A percentile compares a stretch with the other conserved stretches of the same genome.
Conservation (phyloP, 2,888 invertebrate genomes). For the Nasonovia ribisnigri region DNA sequence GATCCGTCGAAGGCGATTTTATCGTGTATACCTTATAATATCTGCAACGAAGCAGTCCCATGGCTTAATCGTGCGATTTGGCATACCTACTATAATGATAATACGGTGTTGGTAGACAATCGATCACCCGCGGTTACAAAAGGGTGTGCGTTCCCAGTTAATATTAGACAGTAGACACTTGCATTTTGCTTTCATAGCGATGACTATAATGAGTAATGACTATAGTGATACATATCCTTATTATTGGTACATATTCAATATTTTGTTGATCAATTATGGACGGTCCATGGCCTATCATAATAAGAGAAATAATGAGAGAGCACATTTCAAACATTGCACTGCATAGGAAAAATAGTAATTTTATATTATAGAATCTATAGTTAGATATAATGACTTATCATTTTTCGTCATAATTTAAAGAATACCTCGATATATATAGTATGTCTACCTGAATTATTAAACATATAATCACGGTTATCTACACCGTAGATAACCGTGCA, state of each 20-base stretch:
- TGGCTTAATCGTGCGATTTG: neutral
- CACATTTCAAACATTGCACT: neutral
- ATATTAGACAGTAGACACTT: neutral
- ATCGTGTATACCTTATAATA: neutral
- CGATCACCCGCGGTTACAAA: neutral
- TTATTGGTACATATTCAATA: neutral
- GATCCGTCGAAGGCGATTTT: neutral
- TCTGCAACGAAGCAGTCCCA: neutral
- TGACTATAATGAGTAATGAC: neutral
- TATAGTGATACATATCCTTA: neutral
- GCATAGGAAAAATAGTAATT: neutral
- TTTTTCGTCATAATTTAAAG: neutral
- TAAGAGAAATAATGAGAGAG: neutral
- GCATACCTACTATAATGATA: neutral
- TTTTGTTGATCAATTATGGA: neutral
- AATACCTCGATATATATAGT: neutral
- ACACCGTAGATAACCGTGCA: too few species aligned
- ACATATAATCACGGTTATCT: too few species aligned
- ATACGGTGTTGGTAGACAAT: neutral
- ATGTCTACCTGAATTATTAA: neutral
- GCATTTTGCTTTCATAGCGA: neutral
- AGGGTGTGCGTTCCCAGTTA: neutral
- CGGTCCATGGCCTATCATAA: neutral
- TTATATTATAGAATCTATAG: too few species aligned
- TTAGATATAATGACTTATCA: neutral